These are phyloP conservation scores for Dynastes grantii DNA, from an alignment of 2,888 invertebrate genomes.

Conservation along the genomic window DNA sequence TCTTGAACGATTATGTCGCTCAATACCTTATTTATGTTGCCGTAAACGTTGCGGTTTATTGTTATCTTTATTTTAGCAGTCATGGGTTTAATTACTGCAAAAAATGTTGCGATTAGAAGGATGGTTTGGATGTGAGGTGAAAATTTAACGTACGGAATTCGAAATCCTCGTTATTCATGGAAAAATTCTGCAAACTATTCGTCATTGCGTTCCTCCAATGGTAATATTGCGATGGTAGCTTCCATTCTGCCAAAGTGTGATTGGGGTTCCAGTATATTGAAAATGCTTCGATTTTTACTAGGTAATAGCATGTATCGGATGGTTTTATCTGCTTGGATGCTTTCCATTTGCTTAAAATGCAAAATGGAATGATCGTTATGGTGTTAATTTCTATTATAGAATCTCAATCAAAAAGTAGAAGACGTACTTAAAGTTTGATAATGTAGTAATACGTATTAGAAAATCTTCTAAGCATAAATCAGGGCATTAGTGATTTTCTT, in stretches of 20 bases:
- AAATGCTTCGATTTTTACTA: slow-evolving; percentile 83
- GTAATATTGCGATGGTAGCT: slow-evolving; percentile 75
- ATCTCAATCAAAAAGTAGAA: too few relatives aligned
- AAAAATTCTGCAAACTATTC: slow-evolving; percentile 82
- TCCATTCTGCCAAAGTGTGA: slow-evolving; percentile 72
- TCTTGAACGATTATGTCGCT: slow-evolving; percentile 83
- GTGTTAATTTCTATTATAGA: too few relatives aligned
- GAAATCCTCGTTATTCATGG: slow-evolving; percentile 84
- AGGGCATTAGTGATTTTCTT: too few relatives aligned
- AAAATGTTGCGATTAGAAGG: not conserved
- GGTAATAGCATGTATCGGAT: slow-evolving; percentile 75
- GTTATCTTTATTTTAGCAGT: slow-evolving; percentile 85
- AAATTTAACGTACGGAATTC: slow-evolving; percentile 79
- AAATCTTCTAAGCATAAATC: too few relatives aligned
- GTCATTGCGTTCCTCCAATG: slow-evolving; percentile 86
- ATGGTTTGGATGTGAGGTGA: slow-evolving; percentile 55
- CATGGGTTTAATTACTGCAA: slow-evolving; percentile 84
- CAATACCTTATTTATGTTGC: slow-evolving; percentile 76
- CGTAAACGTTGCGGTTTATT: slow-evolving; percentile 74
- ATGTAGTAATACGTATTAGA: too few relatives aligned
- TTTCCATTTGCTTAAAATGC: slow-evolving; percentile 81
- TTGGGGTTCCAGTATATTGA: slow-evolving; percentile 85
- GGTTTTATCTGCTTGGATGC: slow-evolving; percentile 73
- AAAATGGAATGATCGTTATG: too few relatives aligned
- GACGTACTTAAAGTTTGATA: too few relatives aligned